phyloP scores from a whole-genome alignment of 2,888 invertebrate species.

The Lutraria lutraria region DNA sequence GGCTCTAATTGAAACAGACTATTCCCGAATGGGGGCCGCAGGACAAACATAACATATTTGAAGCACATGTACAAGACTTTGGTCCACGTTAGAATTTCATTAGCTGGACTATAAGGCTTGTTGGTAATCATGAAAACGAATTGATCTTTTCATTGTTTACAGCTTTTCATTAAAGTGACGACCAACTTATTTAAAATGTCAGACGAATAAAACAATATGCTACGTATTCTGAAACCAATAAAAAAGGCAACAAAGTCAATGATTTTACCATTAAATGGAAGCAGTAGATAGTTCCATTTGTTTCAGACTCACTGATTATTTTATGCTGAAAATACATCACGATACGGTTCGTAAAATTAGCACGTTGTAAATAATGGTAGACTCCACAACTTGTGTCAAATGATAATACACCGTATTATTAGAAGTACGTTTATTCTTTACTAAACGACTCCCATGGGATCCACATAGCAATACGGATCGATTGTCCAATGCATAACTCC shows the following conservation, averaged over 20 bases:
- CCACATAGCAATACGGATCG: neutral
- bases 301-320: neutral
- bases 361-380: slow-evolving; percentile 31
- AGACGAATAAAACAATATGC: neutral
- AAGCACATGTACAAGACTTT: neutral
- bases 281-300: neutral
- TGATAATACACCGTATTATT: slow-evolving; percentile 33
- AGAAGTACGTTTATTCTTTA: slow-evolving; percentile 24
- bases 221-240: neutral
- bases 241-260: neutral
- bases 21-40: slow-evolving; percentile 13
- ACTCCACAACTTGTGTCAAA: neutral
- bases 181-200: neutral
- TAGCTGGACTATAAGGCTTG: neutral
- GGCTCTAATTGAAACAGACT: slow-evolving; percentile 62
- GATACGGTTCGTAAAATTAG: slow-evolving; percentile 32
- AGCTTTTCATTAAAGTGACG: neutral
- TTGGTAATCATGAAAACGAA: neutral
- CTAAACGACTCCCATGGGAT: slow-evolving; percentile 25
- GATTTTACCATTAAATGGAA: neutral
- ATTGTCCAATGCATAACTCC: neutral
- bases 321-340: slow-evolving; percentile 9
- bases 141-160: neutral
- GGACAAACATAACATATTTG: slow-evolving; percentile 37
- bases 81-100: neutral